Base-by-base conservation (phyloP, 2,113 vertebrate species). In the Phoxinus phoxinus region DNA sequence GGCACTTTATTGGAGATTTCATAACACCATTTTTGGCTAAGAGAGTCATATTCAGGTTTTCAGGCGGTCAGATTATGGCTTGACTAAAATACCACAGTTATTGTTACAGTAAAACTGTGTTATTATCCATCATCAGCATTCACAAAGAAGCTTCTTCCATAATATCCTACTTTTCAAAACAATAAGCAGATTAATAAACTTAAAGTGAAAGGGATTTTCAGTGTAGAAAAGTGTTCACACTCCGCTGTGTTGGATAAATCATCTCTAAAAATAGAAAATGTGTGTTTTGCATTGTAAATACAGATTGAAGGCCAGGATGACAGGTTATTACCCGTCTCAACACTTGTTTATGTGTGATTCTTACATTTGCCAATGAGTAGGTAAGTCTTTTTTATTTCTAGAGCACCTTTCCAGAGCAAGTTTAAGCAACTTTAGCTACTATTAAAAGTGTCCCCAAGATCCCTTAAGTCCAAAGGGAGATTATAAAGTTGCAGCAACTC, bases 241-340 rank as follows among this genome's bases (percentile, higher is more conserved):
- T 73, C 5, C n/a, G 37, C 32, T 73, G 37, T 46, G 23, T 73
- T 44, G 21, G 21, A 41, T 30, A 41, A 11, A 71, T 71, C 8
- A 11, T 72, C 71, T 73, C 69, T 72, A 72, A 72, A 72, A n/a
- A 73, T 73, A 73, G 69, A 11, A 72, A 51, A 37, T 17, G 23
- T 23, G 4, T 72, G 2, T 21, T 72, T 41, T 72, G 69, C 35
- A 41, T 44, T 72, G 69, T 35, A 74, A 44, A 69, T 30, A 44
- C 71, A 46, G 37, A 44, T 44, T 44, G 1, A 25, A 44, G 65
- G 30, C 65, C 32, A 73, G 23, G 37, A 23, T 15, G 6, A 25
- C 41, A 44, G 37, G 71, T 13, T 25, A 74, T 44, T 1, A 25
- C 11, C 23, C 3, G 71, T 7, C 46, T 73, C 5, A 44, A 25